Conservation (phyloP, 2,888 invertebrate species). For the Drosophila macrospina region DNA sequence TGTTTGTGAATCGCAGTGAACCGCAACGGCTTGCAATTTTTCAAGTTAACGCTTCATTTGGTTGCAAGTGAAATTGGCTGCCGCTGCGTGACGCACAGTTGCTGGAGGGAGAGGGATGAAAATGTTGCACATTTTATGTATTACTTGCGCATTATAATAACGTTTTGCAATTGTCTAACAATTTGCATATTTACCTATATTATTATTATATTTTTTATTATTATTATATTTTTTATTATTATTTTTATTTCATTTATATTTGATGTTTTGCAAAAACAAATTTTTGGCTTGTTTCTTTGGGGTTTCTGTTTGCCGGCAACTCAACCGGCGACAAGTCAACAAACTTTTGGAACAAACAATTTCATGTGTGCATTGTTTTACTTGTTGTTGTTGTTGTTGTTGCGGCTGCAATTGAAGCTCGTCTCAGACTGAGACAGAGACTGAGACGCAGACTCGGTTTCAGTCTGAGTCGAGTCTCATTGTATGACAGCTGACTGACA, state of each 20-base stretch:
- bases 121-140: slow-evolving; percentile 1
- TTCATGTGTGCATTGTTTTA: slow-evolving; percentile 44
- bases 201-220: no score
- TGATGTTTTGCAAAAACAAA: not conserved
- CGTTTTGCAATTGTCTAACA: slow-evolving; percentile 2
- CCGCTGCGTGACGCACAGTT: slow-evolving; percentile 8
- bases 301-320: slow-evolving; percentile 64
- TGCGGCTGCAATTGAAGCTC: slow-evolving; percentile 58
- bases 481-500: slow-evolving; percentile 76
- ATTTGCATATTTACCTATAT: slow-evolving; percentile 7
- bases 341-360: slow-evolving; percentile 53
- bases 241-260: not conserved
- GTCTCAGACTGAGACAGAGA: slow-evolving; percentile 19
- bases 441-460: slow-evolving; percentile 22
- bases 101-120: not conserved
- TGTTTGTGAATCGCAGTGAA: slow-evolving; percentile 68
- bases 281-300: slow-evolving; percentile 2
- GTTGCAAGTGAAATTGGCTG: slow-evolving; percentile 67
- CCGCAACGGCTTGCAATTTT: slow-evolving; percentile 75
- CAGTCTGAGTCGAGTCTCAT: slow-evolving; percentile 36
- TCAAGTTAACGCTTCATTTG: slow-evolving; percentile 77
- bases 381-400: slow-evolving; percentile 9
- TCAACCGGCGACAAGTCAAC: slow-evolving; percentile 63
- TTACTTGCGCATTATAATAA: not conserved
- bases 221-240: no score